A percentile compares a stretch with the other conserved stretches of the same genome.
Conservation (phyloP, 1,140 invertebrate species). For the Phortica variegata region DNA sequence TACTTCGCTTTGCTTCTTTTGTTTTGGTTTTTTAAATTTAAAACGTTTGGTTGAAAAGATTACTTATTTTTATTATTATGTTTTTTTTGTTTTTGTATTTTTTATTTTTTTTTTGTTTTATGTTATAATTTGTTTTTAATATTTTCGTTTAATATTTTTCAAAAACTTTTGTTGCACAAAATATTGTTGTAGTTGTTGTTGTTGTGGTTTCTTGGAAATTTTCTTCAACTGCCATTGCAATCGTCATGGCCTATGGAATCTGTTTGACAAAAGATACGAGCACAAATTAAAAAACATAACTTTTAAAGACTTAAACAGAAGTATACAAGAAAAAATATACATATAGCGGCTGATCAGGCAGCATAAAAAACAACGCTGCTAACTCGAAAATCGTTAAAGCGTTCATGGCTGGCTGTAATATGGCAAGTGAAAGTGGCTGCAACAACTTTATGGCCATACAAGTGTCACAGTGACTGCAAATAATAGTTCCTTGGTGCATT, state of each 20-base stretch:
- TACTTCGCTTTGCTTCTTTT: too few relatives aligned
- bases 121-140: conserved; percentile 41
- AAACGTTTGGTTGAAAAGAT: too few relatives aligned
- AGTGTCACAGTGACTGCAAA: too few relatives aligned
- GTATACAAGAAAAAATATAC: too few relatives aligned
- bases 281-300: conserved; percentile 1
- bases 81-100: conserved; percentile 17
- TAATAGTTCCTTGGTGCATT: too few relatives aligned
- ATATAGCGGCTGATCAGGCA: too few relatives aligned
- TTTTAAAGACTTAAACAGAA: background rate
- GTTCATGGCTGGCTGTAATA: too few relatives aligned
- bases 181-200: conserved; percentile 49
- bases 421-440: too few relatives aligned
- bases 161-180: conserved; percentile 52
- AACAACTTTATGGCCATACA: too few relatives aligned
- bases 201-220: conserved; percentile 53
- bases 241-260: conserved; percentile 77
- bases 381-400: too few relatives aligned
- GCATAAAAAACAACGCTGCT: too few relatives aligned
- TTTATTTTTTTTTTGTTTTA: conserved; percentile 16
- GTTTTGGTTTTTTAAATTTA: conserved; percentile 14
- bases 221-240: conserved; percentile 67
- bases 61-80: conserved; percentile 26
- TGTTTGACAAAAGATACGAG: conserved; percentile 46
- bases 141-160: conserved; percentile 35